Evolutionary conservation across 2,888 invertebrate species (phyloP), one percentile per base, ranked within the genome.

Genomic region (Cataglyphis cursor): DNA sequence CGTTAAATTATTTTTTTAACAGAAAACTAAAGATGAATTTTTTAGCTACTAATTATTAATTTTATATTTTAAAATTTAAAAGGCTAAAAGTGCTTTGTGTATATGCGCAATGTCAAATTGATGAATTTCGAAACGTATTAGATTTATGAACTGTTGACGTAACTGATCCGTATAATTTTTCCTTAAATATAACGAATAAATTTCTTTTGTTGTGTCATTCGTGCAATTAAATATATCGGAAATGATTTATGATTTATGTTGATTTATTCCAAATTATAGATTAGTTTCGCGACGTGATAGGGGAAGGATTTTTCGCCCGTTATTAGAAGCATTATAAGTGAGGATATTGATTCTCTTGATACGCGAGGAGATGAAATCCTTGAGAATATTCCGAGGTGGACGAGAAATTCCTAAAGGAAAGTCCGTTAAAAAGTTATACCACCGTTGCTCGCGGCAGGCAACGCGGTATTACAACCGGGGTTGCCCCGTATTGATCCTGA

Each of bases 401-500:
- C 70, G 73, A 61, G 64, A 81, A 81, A 86, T 87, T 87, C 85
- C 51, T 74, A 74, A 75, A 74, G 82, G 61, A 68, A 84, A 85
- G 85, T 83, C 82, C 78, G 87, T 84, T 82, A 87, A 90, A 91
- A 92, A 89, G 89, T 90, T 90, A 83, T 87, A 88, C 87, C 86
- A 85, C 85, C 89, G 86, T 90, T 89, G 91, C 90, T 91, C 92
- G 90, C 91, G 90, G 89, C 88, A 81, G 84, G 88, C 90, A 91
- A 92, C 91, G 90, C 90, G 84, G 90, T 91, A 93, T 93, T 93
- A 93, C 92, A 93, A 91, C 92, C 88, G 89, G 91, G 92, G 83
- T 87, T 86, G 82, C 80, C 86, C 80, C 86, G 94, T 94, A 94
- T 94, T 94, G 94, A 94, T 94, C 94, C 92, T 86, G 90, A 92